These are phyloP conservation scores for Agrenia bidenticulata DNA, from an alignment of 2,888 invertebrate species.

Conservation along the genomic window DNA sequence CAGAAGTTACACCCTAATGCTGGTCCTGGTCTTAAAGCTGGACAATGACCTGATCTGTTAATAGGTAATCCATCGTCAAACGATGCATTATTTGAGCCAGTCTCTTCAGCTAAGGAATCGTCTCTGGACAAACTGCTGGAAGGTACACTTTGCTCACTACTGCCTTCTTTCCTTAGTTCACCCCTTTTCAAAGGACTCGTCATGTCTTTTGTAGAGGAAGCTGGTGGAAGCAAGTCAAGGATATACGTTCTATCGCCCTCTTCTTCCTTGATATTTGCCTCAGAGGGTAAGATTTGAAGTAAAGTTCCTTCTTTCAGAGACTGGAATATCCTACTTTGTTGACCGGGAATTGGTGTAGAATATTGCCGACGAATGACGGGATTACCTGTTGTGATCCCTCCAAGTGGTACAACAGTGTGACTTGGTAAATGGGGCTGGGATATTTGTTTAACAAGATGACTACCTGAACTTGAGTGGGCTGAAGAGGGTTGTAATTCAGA, in stretches of 20 bases:
- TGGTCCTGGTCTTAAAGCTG: slow-evolving; percentile 73
- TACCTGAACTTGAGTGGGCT: slow-evolving; percentile 10
- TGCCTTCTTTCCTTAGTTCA: slow-evolving; percentile 8
- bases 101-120: slow-evolving; percentile 24
- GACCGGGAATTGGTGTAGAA: slow-evolving; percentile 41
- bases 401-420: slow-evolving; percentile 32
- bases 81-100: slow-evolving; percentile 25
- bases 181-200: slow-evolving; percentile 22
- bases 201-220: slow-evolving; percentile 1
- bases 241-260: slow-evolving; percentile 1
- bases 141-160: background rate
- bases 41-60: slow-evolving; percentile 74
- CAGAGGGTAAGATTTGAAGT: background rate
- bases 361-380: slow-evolving; percentile 49
- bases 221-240: slow-evolving; percentile 4
- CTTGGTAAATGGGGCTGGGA: slow-evolving; percentile 48
- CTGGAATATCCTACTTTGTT: slow-evolving; percentile 26
- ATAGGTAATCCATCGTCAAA: slow-evolving; percentile 41
- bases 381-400: slow-evolving; percentile 29
- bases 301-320: slow-evolving; percentile 5
- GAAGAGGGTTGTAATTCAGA: slow-evolving; percentile 25
- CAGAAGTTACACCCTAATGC: slow-evolving; percentile 85
- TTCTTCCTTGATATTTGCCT: background rate
- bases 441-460: slow-evolving; percentile 51
- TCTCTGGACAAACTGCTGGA: slow-evolving; percentile 10